Evolutionary conservation across 1,140 invertebrate species (phyloP).

Genomic region (Macrobrachium rosenbergii): DNA sequence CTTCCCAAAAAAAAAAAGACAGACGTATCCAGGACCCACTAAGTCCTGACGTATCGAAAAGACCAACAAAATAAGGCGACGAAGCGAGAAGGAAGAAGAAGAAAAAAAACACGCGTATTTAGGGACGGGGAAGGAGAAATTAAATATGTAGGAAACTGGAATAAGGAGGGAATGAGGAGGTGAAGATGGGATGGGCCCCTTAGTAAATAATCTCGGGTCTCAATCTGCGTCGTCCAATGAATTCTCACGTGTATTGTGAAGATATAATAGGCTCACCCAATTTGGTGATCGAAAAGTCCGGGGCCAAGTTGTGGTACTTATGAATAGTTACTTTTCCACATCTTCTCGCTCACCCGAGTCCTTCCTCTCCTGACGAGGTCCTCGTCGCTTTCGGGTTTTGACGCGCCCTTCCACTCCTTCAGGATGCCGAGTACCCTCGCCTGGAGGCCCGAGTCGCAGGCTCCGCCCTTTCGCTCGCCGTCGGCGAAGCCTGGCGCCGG

Average conservation of each 20-base stretch:
- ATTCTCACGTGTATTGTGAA: constrained; percentile 49
- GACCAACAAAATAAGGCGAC: neutral
- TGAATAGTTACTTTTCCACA: neutral
- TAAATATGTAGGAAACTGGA: neutral
- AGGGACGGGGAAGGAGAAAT: neutral
- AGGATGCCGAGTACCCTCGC: no score
- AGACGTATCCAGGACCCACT: neutral
- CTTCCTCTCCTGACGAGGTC: neutral
- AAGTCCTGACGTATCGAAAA: neutral
- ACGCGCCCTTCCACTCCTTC: neutral
- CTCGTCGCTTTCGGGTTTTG: neutral
- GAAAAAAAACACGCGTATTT: neutral
- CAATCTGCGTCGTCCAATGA: constrained; percentile 38
- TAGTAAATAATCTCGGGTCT: constrained; percentile 47
- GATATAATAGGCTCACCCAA: constrained; percentile 54
- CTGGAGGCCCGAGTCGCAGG: no score
- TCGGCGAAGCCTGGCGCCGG: no score
- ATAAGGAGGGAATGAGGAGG: neutral
- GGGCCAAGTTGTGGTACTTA: constrained; percentile 37
- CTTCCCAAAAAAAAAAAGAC: neutral
- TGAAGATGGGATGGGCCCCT: constrained; percentile 12
- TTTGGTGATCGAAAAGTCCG: constrained; percentile 55
- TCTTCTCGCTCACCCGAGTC: neutral
- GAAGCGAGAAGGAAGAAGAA: neutral
- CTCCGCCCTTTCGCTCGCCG: no score